These are phyloP conservation scores for Alfaro cultratus DNA, from an alignment of 2,797 vertebrate genomes.

Conservation along the genomic window DNA sequence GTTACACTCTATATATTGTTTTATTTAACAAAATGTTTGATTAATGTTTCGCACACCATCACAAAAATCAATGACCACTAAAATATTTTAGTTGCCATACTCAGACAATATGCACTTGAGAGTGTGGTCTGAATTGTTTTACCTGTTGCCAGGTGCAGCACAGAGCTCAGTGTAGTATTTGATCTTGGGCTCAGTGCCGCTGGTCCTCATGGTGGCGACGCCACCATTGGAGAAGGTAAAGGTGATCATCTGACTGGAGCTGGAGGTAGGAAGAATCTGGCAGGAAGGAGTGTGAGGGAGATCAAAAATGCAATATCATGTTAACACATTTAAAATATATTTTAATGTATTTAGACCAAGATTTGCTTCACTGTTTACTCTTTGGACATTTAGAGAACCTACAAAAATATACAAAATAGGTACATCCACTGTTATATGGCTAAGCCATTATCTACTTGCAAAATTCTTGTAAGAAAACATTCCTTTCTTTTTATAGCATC, in stretches of 20 bases:
- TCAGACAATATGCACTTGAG: neutral
- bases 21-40: neutral
- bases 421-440: neutral
- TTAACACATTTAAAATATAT: neutral
- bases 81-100: neutral
- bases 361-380: neutral
- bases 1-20: neutral
- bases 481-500: neutral
- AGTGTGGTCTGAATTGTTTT: constrained; percentile 17
- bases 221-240: constrained; percentile 95
- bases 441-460: neutral
- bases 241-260: constrained; percentile 98
- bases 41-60: neutral
- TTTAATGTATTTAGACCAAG: neutral
- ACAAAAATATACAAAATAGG: neutral
- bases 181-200: constrained; percentile 97
- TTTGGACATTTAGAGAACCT: neutral
- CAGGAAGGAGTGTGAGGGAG: neutral
- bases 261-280: constrained; percentile 93
- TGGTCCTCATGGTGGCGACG: constrained; percentile 96
- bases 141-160: constrained; percentile 96
- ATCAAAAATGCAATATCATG: neutral
- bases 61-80: neutral
- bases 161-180: constrained; percentile 97
- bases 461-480: neutral